These are phyloP conservation scores for Torymus aiolomorphi DNA, from an alignment of 2,888 invertebrate genomes.

Conservation along the genomic window DNA sequence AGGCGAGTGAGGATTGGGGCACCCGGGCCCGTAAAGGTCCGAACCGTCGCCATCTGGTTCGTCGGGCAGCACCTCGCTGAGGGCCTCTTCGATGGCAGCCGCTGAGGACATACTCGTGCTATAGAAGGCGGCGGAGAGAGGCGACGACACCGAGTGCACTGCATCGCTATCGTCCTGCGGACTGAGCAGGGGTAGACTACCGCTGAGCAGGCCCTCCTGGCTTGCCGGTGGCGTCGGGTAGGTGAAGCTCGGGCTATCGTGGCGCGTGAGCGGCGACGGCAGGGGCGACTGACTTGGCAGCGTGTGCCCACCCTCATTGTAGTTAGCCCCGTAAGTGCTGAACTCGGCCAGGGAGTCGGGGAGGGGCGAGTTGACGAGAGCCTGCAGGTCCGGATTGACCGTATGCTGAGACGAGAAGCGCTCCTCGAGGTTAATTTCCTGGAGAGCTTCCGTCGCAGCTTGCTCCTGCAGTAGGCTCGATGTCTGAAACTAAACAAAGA, in stretches of 20 bases:
- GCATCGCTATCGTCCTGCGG: constrained; percentile 78
- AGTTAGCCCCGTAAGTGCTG: constrained; percentile 83
- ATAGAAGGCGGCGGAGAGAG: constrained; percentile 89
- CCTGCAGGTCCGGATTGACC: constrained; percentile 85
- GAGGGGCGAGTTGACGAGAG: constrained; percentile 86
- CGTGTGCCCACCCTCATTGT: constrained; percentile 74
- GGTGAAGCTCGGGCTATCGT: constrained; percentile 85
- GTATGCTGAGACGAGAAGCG: constrained; percentile 77
- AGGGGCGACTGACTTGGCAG: constrained; percentile 79
- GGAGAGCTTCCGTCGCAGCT: constrained; percentile 72
- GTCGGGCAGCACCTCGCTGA: constrained; percentile 89
- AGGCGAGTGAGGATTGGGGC: constrained; percentile 70
- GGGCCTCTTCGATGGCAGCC: constrained; percentile 90
- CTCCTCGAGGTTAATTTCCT: constrained; percentile 76
- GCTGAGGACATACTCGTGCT: constrained; percentile 91
- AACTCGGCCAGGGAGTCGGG: constrained; percentile 90
- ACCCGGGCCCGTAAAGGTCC: constrained; percentile 74
- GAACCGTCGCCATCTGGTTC: constrained; percentile 79
- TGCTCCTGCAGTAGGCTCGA: constrained; percentile 73
- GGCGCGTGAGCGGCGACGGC: constrained; percentile 80
- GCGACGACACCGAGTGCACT: constrained; percentile 86
- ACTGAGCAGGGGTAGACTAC: constrained; percentile 73
- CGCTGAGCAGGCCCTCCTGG: constrained; percentile 87
- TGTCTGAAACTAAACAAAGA: constrained; percentile 71
- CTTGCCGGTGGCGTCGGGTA: constrained; percentile 93